phyloP scores from a whole-genome alignment of 2,888 invertebrate species.

The Gymnosoma rotundatum region DNA sequence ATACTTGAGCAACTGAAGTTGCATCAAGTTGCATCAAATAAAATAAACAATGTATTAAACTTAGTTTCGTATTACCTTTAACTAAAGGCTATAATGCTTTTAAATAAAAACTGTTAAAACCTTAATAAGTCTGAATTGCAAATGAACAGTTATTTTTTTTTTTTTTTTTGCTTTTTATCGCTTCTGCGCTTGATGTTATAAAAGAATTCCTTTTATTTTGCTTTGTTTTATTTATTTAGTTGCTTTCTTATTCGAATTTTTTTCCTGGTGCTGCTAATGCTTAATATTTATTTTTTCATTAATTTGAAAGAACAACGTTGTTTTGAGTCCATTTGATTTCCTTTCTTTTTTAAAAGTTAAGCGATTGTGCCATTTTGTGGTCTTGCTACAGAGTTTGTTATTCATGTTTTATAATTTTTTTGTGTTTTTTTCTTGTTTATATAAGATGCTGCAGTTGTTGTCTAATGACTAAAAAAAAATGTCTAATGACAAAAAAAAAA shows the following conservation, averaged over 20 bases:
- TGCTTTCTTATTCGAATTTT: background rate
- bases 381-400: background rate
- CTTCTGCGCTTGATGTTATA: background rate
- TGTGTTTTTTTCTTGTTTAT: background rate
- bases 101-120: too few species aligned
- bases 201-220: background rate
- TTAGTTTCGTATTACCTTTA: too few species aligned
- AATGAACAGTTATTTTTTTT: background rate
- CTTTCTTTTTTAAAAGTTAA: conserved; percentile 20
- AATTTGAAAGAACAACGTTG: background rate
- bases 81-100: too few species aligned
- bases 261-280: background rate
- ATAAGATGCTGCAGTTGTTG: conserved; percentile 10
- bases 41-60: too few species aligned
- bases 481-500: too few species aligned
- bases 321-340: background rate
- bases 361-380: conserved; percentile 10
- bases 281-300: conserved; percentile 16
- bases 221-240: conserved; percentile 16
- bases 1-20: too few species aligned
- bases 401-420: conserved; percentile 19
- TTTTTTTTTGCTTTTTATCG: background rate
- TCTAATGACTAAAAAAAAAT: background rate
- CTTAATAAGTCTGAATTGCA: background rate
- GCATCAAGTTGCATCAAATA: too few species aligned